A percentile compares a stretch with the other conserved stretches of the same genome.
These are phyloP conservation scores for Burhinus oedicnemus DNA, from an alignment of 2,113 vertebrate species.

Conservation along the genomic window DNA sequence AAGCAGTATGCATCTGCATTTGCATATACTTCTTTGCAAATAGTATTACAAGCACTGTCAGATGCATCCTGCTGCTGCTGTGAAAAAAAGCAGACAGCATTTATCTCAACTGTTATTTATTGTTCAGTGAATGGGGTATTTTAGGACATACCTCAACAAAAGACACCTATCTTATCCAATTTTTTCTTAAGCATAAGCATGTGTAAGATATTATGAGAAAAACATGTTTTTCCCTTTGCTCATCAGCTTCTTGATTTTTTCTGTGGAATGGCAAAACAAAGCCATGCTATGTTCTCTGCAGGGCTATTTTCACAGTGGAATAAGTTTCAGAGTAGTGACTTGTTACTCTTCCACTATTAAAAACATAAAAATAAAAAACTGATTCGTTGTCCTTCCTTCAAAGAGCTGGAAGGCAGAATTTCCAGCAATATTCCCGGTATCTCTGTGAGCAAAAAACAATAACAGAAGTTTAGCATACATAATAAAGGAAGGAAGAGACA, in stretches of 20 bases:
- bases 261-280: constrained; percentile 61
- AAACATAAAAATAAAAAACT: constrained; percentile 29
- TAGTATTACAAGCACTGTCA: not conserved
- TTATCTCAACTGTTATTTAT: not conserved
- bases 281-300: constrained; percentile 54
- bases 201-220: not conserved
- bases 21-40: constrained; percentile 21
- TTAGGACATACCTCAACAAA: not conserved
- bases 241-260: constrained; percentile 36
- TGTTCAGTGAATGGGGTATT: not conserved
- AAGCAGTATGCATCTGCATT: constrained; percentile 11
- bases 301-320: constrained; percentile 59
- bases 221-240: constrained; percentile 54
- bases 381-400: constrained; percentile 20
- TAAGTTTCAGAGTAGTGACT: constrained; percentile 47
- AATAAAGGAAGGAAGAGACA: constrained; percentile 29
- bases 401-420: not conserved
- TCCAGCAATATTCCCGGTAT: not conserved
- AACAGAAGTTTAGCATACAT: not conserved
- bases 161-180: not conserved
- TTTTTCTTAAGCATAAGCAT: not conserved
- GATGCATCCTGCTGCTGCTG: not conserved
- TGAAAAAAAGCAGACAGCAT: constrained; percentile 9
- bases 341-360: constrained; percentile 36
- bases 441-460: not conserved